A percentile compares a stretch with the other conserved stretches of the same genome.
Conservation (phyloP, 2,113 vertebrate genomes). For the Danio rerio region GRCz12tu NC_133182.1:50649001-50649500, state of each 20-base stretch:
- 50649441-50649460: no score
- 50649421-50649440: no score
- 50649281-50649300: conserved; percentile 76
- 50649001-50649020: neutral
- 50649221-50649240: conserved; percentile 90
- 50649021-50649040: neutral
- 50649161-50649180: conserved; percentile 79
- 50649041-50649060: neutral
- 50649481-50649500: no score
- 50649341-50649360: no score
- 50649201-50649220: conserved; percentile 90
- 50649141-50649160: neutral
- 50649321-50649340: no score
- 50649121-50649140: neutral
- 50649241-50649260: conserved; percentile 91
- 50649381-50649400: no score
- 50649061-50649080: neutral
- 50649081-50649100: neutral
- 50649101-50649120: neutral
- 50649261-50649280: conserved; percentile 93
- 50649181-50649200: conserved; percentile 84
- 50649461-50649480: no score
- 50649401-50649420: no score
- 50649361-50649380: no score
- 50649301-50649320: no score